A percentile compares a stretch with the other conserved stretches of the same genome.
Conservation (phyloP, 2,888 invertebrate species). For the Microctonus brassicae region DNA sequence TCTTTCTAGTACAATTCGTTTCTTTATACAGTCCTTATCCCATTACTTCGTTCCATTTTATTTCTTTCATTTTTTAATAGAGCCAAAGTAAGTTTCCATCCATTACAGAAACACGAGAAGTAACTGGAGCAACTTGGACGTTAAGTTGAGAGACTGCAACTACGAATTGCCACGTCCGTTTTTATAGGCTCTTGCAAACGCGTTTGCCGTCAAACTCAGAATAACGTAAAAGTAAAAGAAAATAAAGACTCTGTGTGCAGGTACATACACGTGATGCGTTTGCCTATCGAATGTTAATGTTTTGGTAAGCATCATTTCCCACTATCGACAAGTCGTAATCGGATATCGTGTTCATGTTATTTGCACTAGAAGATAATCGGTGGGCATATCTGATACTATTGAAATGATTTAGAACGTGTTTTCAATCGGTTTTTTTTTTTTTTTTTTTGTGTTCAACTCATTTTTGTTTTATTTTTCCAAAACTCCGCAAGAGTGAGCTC, state of each 20-base stretch:
- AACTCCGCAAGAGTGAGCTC: too few species aligned
- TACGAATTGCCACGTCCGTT: slow-evolving; percentile 31
- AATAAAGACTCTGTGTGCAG: not conserved
- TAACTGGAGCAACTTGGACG: slow-evolving; percentile 28
- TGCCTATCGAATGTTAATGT: slow-evolving; percentile 13
- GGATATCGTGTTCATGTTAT: not conserved
- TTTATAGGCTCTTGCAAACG: slow-evolving; percentile 35
- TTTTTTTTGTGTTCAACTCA: not conserved
- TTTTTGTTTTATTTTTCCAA: too few species aligned
- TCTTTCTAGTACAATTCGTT: too few species aligned
- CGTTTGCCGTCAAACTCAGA: not conserved
- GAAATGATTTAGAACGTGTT: not conserved
- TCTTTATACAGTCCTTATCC: not conserved
- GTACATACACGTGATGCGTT: not conserved
- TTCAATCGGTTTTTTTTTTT: not conserved
- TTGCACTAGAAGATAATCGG: not conserved
- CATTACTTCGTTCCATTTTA: not conserved
- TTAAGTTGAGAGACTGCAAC: slow-evolving; percentile 34
- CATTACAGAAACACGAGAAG: slow-evolving; percentile 23
- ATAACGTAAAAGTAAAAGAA: not conserved
- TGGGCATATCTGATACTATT: not conserved
- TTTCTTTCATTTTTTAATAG: slow-evolving; percentile 1
- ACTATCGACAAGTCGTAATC: slow-evolving; percentile 8
- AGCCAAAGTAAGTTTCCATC: slow-evolving; percentile 18
- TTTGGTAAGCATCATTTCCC: not conserved